Conservation (phyloP, 2,113 vertebrate species). For the Todiramphus saurophagus region DNA sequence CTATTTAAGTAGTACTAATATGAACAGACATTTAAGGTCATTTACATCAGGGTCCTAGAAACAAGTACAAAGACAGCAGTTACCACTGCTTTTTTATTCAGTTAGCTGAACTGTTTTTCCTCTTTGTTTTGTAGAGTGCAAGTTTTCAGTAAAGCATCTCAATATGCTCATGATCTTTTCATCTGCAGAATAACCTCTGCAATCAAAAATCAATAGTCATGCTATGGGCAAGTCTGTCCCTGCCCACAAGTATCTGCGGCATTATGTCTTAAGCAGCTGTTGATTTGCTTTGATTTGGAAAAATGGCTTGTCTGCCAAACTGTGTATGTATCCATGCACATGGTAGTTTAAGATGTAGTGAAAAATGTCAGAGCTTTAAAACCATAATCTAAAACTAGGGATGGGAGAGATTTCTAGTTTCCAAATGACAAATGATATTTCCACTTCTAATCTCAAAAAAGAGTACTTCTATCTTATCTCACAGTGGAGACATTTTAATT, state of each 20-base stretch:
- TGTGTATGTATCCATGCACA: conserved; percentile 29
- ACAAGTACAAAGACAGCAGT: background rate
- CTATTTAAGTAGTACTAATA: background rate
- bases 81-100: background rate
- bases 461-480: background rate
- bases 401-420: background rate
- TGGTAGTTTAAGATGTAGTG: background rate
- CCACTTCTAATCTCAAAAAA: background rate
- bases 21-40: background rate
- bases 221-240: conserved; percentile 37
- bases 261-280: conserved; percentile 50
- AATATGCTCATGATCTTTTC: conserved; percentile 44
- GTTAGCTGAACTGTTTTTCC: background rate
- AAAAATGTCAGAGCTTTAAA: conserved; percentile 45
- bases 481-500: background rate
- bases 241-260: conserved; percentile 3
- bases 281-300: conserved; percentile 63
- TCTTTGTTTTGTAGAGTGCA: background rate
- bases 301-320: conserved; percentile 26
- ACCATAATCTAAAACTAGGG: background rate
- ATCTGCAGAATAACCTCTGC: conserved; percentile 45
- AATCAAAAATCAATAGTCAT: conserved; percentile 64
- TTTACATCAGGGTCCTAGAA: background rate
- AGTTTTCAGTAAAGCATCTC: conserved; percentile 24
- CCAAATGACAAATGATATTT: background rate